phyloP scores from a whole-genome alignment of 2,797 vertebrate species.

The Lindbergichthys nudifrons region DNA sequence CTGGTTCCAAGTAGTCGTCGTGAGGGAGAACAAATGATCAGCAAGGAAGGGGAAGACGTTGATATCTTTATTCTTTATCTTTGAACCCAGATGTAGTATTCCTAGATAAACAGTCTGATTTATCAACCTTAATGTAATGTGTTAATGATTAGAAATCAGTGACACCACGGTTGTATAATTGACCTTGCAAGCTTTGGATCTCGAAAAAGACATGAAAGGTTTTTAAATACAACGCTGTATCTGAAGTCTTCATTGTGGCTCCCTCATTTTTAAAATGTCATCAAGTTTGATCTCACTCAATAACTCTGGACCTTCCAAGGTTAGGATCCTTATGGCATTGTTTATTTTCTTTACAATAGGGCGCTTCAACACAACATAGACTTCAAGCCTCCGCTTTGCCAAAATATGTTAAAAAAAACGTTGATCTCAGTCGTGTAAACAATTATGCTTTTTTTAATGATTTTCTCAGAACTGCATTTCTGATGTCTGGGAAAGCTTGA shows the following conservation, averaged over 20 bases:
- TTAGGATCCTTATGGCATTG: slow-evolving; percentile 41
- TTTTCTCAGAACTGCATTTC: slow-evolving; percentile 65
- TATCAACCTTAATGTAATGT: background rate
- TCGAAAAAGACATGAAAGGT: slow-evolving; percentile 6
- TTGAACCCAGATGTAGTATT: background rate
- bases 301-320: slow-evolving; percentile 28
- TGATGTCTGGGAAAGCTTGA: slow-evolving; percentile 77
- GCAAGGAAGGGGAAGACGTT: slow-evolving; percentile 16
- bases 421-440: slow-evolving; percentile 79
- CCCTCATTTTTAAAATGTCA: slow-evolving; percentile 23
- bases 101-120: slow-evolving; percentile 18
- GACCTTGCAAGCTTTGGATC: background rate
- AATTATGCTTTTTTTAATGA: slow-evolving; percentile 63
- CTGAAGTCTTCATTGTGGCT: slow-evolving; percentile 16
- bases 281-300: slow-evolving; percentile 50
- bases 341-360: slow-evolving; percentile 74
- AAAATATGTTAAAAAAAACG: slow-evolving; percentile 81
- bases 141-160: slow-evolving; percentile 11
- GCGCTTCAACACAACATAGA: slow-evolving; percentile 56
- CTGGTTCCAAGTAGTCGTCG: slow-evolving; percentile 21
- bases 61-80: slow-evolving; percentile 20
- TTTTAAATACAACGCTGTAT: slow-evolving; percentile 8
- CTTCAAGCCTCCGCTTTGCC: slow-evolving; percentile 53
- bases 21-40: slow-evolving; percentile 35
- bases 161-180: background rate